These are phyloP conservation scores for silkworm (Bombyx mori) DNA, from an alignment of 1,140 invertebrate genomes.

Conservation along the genomic window DNA sequence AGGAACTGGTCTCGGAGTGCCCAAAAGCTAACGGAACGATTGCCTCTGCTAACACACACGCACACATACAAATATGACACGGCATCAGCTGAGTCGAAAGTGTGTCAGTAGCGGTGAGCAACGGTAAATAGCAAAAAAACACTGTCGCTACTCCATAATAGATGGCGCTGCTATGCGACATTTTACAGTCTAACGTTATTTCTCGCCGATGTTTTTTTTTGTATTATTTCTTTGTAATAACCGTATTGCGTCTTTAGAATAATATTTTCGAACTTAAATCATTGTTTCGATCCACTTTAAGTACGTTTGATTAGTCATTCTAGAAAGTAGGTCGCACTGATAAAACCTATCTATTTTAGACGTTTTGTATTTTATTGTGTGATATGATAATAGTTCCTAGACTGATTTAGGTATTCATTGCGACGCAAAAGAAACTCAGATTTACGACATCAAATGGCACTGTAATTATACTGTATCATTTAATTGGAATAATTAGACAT, in stretches of 20 bases:
- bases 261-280: no score
- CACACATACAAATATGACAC: slow-evolving; percentile 25
- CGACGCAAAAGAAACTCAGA: no score
- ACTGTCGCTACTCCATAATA: slow-evolving; percentile 39
- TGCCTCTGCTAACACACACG: slow-evolving; percentile 12
- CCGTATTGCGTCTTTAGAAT: no score
- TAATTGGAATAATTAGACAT: slow-evolving; percentile 24
- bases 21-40: slow-evolving; percentile 35
- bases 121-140: slow-evolving; percentile 46
- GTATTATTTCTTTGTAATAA: no score
- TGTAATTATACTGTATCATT: no score
- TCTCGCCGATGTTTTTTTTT: no score
- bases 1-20: slow-evolving; percentile 31
- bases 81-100: slow-evolving; percentile 57
- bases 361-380: no score
- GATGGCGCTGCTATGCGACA: slow-evolving; percentile 36
- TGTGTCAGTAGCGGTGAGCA: slow-evolving; percentile 56
- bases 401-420: no score
- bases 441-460: no score
- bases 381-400: no score
- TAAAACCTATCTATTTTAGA: slow-evolving; percentile 8
- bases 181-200: no score
- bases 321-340: slow-evolving; percentile 22
- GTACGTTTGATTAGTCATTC: slow-evolving; percentile 18
- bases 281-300: no score